Conservation (phyloP, 2,113 vertebrate species). For the Charadrius vociferus region DNA sequence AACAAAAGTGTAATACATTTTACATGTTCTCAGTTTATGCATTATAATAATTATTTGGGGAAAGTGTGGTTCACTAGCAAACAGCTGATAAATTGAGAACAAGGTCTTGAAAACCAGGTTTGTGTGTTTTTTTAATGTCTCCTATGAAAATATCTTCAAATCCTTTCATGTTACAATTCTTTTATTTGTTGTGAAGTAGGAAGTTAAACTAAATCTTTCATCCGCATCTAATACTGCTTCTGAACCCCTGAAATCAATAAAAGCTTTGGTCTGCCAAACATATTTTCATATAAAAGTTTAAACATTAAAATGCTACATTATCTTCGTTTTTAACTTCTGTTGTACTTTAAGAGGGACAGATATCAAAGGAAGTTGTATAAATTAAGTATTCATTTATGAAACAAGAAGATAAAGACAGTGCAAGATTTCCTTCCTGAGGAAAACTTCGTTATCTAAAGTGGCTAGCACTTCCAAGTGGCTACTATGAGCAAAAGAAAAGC, state of each 20-base stretch:
- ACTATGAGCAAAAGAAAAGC: not conserved
- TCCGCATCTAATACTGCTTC: not conserved
- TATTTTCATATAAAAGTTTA: not conserved
- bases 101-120: not conserved
- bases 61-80: too few relatives aligned
- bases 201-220: not conserved
- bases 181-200: not conserved
- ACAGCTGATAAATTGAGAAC: too few relatives aligned
- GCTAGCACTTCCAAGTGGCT: not conserved
- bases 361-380: not conserved
- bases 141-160: not conserved
- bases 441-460: not conserved
- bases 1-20: too few relatives aligned
- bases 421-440: not conserved
- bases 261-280: not conserved
- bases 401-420: not conserved
- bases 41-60: too few relatives aligned
- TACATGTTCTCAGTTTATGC: too few relatives aligned
- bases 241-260: not conserved
- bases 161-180: not conserved
- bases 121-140: not conserved
- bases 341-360: not conserved
- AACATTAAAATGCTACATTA: not conserved
- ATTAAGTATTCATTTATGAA: not conserved
- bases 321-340: not conserved